Base-by-base conservation (phyloP, 2,888 invertebrate genomes). In the Eupithecia dodoneata region DNA sequence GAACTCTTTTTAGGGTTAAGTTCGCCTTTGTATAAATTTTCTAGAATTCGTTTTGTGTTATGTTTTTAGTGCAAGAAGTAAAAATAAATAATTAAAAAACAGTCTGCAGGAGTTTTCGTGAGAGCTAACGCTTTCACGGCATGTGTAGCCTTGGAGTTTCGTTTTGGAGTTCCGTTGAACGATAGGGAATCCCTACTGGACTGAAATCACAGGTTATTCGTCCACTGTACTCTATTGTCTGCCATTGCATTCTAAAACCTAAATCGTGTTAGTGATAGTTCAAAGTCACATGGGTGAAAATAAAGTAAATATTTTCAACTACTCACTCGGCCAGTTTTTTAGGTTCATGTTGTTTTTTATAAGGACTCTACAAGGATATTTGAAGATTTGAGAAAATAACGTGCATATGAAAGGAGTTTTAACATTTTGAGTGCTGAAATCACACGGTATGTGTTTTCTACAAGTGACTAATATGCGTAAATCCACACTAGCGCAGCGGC, bases 181-280 rank as follows among this genome's bases (percentile, higher is more conserved):
- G 41, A 67, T 18, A 74, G 49, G 42, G 67, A 45, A 76, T 72
- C 72, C n/a, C 45, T 71, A 47, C 67, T 74, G 45, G 70, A 72
- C 45, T 59, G 15, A 41, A 75, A 41, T 59, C 45, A 59, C 55
- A 67, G 75, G 2, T 7, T n/a, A 18, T 59, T 59, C 18, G 2
- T 63, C 18, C 63, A 63, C 30, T 47, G 44, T 30, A 42, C 45
- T 13, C 30, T 15, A 66, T 47, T 55, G 41, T 72, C 55, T 12
- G 30, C 45, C 44, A 30, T 42, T 3, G 41, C 15, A 47, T 41
- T 59, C n/a, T 59, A 70, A 74, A 74, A 70, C 13, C 15, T 42
- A 42, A 66, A 42, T 42, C 15, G 7, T 41, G 66, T 9, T 42
- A 0, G 66, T 42, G 42, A 66, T 41, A 42, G 6, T 66, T 15